Conservation (phyloP, 1,140 invertebrate genomes). For the Drosophila truncata region DNA sequence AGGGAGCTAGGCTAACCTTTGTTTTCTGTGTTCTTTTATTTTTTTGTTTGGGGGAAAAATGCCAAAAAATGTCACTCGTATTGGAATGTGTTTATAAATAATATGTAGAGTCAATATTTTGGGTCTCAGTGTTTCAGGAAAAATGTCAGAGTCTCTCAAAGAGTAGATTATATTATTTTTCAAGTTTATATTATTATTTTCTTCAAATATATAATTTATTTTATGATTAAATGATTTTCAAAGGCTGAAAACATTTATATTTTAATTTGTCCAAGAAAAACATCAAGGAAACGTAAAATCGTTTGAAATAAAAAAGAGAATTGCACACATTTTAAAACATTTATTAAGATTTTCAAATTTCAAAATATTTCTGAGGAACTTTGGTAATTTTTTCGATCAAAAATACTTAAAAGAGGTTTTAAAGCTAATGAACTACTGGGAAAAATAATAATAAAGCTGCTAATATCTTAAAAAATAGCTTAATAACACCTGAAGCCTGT, state of each 20-base stretch:
- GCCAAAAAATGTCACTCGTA: constrained; percentile 31
- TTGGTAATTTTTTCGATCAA: neutral
- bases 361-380: neutral
- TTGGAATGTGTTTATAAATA: constrained; percentile 24
- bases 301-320: no score
- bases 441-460: no score
- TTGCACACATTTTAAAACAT: neutral
- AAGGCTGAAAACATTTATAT: neutral
- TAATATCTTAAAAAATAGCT: no score
- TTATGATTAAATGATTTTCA: neutral
- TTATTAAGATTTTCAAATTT: neutral
- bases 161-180: no score
- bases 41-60: neutral
- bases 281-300: no score
- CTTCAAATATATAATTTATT: neutral
- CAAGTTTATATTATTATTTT: neutral
- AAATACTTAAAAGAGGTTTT: neutral
- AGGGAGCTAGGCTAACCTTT: constrained; percentile 6
- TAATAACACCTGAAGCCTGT: neutral
- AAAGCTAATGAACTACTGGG: neutral
- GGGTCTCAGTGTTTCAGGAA: neutral
- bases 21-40: constrained; percentile 11
- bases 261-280: neutral
- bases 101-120: constrained; percentile 19
- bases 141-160: neutral